These are phyloP conservation scores for Leptodactylus fallax DNA, from an alignment of 2,797 vertebrate species.

Conservation along the genomic window DNA sequence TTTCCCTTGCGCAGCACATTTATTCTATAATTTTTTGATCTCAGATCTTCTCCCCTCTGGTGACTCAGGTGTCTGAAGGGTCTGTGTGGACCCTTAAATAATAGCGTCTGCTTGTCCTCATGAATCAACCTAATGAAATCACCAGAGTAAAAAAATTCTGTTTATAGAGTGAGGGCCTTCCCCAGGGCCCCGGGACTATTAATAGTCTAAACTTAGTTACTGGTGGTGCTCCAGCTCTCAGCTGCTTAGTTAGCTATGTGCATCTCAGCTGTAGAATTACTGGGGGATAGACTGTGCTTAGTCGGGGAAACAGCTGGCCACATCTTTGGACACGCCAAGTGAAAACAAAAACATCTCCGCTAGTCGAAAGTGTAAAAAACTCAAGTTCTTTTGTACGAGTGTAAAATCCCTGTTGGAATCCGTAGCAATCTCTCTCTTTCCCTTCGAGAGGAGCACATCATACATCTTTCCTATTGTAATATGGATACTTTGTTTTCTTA, in stretches of 20 bases:
- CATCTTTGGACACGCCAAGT: constrained; percentile 37
- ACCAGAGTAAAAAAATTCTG: constrained; percentile 80
- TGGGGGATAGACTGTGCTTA: constrained; percentile 42
- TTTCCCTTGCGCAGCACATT: no score
- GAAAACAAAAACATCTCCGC: constrained; percentile 13
- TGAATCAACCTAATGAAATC: constrained; percentile 76
- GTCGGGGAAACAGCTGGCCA: constrained; percentile 41
- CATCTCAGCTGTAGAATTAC: constrained; percentile 46
- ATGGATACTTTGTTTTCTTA: constrained; percentile 38
- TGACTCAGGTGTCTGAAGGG: no score
- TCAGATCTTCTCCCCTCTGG: no score
- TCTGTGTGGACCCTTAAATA: constrained; percentile 45
- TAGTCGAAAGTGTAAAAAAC: constrained; percentile 20
- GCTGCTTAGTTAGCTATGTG: constrained; percentile 55
- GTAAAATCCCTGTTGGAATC: neutral
- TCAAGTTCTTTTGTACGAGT: constrained; percentile 7
- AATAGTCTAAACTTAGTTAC: constrained; percentile 38
- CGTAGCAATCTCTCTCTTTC: neutral
- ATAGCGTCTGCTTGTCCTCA: constrained; percentile 81
- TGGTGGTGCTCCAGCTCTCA: constrained; percentile 44
- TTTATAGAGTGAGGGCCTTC: constrained; percentile 70
- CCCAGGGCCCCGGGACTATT: constrained; percentile 38
- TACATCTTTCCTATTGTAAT: constrained; percentile 23
- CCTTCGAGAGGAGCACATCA: constrained; percentile 2
- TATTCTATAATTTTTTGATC: no score